Evolutionary conservation across 64 coral and sea anemone species (phyloP).

Genomic region (Pocillopora verrucosa): DNA sequence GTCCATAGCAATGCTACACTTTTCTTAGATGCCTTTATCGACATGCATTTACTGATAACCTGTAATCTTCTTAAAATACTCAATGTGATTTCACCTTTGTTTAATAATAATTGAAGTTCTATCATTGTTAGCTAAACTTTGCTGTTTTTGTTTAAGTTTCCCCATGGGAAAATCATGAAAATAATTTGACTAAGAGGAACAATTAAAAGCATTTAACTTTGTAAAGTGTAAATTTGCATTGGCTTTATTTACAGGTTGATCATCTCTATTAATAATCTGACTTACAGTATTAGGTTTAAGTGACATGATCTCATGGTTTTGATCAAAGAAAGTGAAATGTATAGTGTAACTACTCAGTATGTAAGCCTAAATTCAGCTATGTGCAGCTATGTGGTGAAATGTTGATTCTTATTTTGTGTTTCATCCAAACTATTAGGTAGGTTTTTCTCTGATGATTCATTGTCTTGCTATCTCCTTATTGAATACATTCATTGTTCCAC

Average conservation of each 20-base stretch:
- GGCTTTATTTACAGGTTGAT: slow-evolving; percentile 3
- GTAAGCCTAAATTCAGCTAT: too few relatives aligned
- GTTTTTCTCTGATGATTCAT: too few relatives aligned
- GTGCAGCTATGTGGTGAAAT: too few relatives aligned
- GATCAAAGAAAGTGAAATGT: neutral
- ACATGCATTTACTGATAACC: neutral
- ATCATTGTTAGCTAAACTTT: slow-evolving; percentile 14
- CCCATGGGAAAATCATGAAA: neutral
- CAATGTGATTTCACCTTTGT: neutral
- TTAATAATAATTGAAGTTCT: slow-evolving; percentile 5
- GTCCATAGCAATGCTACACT: neutral
- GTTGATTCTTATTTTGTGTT: too few relatives aligned
- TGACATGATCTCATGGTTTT: neutral
- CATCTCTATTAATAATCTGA: neutral
- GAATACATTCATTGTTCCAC: too few relatives aligned
- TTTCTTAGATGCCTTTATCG: neutral
- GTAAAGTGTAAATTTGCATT: neutral
- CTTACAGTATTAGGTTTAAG: neutral
- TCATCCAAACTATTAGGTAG: too few relatives aligned
- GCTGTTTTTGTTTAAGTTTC: slow-evolving; percentile 5
- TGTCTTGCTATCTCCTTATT: too few relatives aligned
- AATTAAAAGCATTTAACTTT: neutral
- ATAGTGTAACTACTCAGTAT: too few relatives aligned
- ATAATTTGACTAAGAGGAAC: neutral
- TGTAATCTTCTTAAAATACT: neutral